Conservation (phyloP, 2,797 vertebrate genomes). For the Bradypus variegatus region DNA sequence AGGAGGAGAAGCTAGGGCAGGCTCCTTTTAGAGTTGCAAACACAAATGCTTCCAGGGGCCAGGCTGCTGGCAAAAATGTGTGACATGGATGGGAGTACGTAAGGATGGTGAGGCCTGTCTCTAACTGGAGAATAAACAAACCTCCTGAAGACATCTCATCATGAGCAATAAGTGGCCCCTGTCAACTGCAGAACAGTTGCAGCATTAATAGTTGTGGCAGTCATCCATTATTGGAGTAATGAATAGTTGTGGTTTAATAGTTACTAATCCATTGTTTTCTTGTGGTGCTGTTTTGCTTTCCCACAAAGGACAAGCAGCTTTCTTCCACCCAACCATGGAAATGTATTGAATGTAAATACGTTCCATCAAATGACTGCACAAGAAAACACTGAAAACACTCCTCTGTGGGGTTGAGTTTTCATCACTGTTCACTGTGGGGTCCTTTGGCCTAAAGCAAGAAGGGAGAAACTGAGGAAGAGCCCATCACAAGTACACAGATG, state of each 20-base stretch:
- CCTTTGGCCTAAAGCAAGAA: background rate
- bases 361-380: background rate
- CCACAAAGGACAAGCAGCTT: background rate
- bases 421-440: background rate
- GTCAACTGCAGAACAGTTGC: background rate
- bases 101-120: background rate
- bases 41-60: background rate
- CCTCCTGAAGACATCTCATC: background rate
- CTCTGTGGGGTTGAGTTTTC: background rate
- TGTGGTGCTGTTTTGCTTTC: background rate
- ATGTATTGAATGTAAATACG: background rate
- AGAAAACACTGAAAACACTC: background rate
- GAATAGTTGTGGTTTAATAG: no score
- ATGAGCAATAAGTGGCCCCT: background rate
- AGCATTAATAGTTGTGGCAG: background rate
- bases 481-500: no score
- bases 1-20: background rate
- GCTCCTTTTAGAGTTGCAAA: background rate
- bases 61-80: background rate
- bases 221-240: fast-evolving
- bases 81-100: background rate
- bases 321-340: no score
- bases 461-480: background rate
- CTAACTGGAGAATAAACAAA: background rate
- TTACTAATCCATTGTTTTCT: background rate